Evolutionary conservation across 2,797 vertebrate species (phyloP), one percentile per base, ranked within the genome.

Genomic region (Onychomys torridus): DNA sequence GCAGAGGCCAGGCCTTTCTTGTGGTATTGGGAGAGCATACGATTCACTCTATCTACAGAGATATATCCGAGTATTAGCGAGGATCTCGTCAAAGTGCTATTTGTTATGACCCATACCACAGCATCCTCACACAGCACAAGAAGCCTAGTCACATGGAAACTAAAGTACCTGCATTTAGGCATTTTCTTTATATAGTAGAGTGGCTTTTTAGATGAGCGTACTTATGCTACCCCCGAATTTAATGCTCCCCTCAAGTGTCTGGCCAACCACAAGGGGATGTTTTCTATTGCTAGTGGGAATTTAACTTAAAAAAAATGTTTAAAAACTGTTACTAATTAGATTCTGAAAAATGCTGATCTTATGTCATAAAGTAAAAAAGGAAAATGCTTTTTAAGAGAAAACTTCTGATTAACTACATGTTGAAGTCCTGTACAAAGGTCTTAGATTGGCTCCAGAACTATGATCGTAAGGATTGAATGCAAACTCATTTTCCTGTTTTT

Each of bases 381-480:
- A 97, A 97, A 82, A 95, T 89, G 93, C 55, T 93, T 96, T 98
- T 97, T 90, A 98, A 98, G 40, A 98, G 96, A 95, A 98, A 98
- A 97, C 69, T 88, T 98, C 96, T 34, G 97, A 98, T 97, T 98
- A 96, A 98, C 98, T 98, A 97, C 97, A 97, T 91, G 96, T 98
- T 96, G 96, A 86, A 91, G 96, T 97, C 98, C 96, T 86, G 88
- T 96, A 97, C 96, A 94, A 73, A 98, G 97, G 97, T 97, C 97
- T 97, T 87, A 98, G 96, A 97, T 95, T 95, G 96, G 95, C 97
- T 97, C 81, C 84, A 97, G 96, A 98, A 96, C 97, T 98, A 97
- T 98, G 98, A 98, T 98, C 96, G 96, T 91, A 90, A 98, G 96
- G 95, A 98, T 71, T 91, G 93, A 97, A 98, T 97, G 98, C 96